phyloP scores from a whole-genome alignment of 2,888 invertebrate genomes.

The Oxyteleia sp. region DNA sequence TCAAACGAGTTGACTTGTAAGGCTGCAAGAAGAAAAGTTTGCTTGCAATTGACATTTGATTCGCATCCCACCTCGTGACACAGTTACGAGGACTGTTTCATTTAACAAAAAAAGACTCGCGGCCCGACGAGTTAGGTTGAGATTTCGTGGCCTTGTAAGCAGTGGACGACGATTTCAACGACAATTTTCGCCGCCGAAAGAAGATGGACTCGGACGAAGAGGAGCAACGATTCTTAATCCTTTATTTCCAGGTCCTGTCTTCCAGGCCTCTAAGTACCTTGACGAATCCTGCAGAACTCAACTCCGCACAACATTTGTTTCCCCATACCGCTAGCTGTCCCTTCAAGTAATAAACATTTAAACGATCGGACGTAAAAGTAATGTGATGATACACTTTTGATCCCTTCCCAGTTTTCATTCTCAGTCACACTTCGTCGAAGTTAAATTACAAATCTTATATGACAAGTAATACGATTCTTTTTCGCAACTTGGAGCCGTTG shows the following conservation, averaged over 20 bases:
- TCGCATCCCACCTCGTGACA: conserved; percentile 11
- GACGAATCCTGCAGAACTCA: conserved; percentile 86
- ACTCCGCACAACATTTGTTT: conserved; percentile 85
- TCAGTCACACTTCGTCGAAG: too few species aligned
- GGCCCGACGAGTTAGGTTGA: conserved; percentile 17
- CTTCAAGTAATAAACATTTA: conserved; percentile 77
- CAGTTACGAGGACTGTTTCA: conserved; percentile 1
- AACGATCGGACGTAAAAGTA: conserved; percentile 61
- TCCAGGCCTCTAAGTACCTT: conserved; percentile 87
- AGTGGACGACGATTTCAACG: conserved; percentile 55
- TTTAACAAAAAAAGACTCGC: conserved; percentile 2
- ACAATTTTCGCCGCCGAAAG: conserved; percentile 46
- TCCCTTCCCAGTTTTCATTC: too few species aligned
- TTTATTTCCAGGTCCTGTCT: conserved; percentile 88
- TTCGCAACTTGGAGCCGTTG: too few species aligned
- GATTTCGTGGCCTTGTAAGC: conserved; percentile 5
- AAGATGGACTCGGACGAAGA: conserved; percentile 55
- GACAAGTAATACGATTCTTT: too few species aligned
- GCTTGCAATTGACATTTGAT: conserved; percentile 17
- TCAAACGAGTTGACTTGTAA: not conserved
- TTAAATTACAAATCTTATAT: too few species aligned
- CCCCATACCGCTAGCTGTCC: conserved; percentile 85
- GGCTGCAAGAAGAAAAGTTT: not conserved
- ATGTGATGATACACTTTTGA: conserved; percentile 22
- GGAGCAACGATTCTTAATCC: conserved; percentile 83